Conservation (phyloP, 1,140 invertebrate species). For the Agrilus planipennis region DNA sequence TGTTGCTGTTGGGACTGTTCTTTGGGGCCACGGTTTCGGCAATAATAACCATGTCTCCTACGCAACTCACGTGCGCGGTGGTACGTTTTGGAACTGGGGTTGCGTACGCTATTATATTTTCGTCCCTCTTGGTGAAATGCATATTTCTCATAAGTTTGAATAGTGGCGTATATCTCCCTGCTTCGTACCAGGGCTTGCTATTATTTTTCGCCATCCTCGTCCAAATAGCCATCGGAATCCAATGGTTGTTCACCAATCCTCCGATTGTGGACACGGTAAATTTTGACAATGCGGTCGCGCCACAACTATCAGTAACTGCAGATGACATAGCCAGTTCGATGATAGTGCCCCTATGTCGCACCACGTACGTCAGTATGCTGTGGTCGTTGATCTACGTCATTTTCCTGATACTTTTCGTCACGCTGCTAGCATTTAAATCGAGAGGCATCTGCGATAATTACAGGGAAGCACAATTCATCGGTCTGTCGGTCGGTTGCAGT, state of each 20-base stretch:
- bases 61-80: slow-evolving; percentile 67
- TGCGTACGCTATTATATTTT: slow-evolving; percentile 80
- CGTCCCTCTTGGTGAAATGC: slow-evolving; percentile 84
- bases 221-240: slow-evolving; percentile 77
- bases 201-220: slow-evolving; percentile 82
- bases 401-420: slow-evolving; percentile 72
- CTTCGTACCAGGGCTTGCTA: slow-evolving; percentile 79
- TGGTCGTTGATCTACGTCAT: slow-evolving; percentile 71
- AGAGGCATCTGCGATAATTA: slow-evolving; percentile 87
- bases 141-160: slow-evolving; percentile 86
- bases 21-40: slow-evolving; percentile 68
- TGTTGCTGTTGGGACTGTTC: slow-evolving; percentile 78
- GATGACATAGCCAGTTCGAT: slow-evolving; percentile 31
- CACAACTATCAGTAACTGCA: slow-evolving; percentile 28
- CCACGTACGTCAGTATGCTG: slow-evolving; percentile 55
- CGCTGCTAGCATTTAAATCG: slow-evolving; percentile 69
- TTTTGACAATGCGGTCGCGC: slow-evolving; percentile 22
- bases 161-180: slow-evolving; percentile 83
- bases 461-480: slow-evolving; percentile 80
- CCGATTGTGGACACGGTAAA: slow-evolving; percentile 44
- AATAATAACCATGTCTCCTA: slow-evolving; percentile 66
- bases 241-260: slow-evolving; percentile 71
- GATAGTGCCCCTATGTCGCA: slow-evolving; percentile 44
- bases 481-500: slow-evolving; percentile 67
- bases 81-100: slow-evolving; percentile 76